phyloP scores from a whole-genome alignment of 2,797 vertebrate species.

The Allochrocebus solatus region DNA sequence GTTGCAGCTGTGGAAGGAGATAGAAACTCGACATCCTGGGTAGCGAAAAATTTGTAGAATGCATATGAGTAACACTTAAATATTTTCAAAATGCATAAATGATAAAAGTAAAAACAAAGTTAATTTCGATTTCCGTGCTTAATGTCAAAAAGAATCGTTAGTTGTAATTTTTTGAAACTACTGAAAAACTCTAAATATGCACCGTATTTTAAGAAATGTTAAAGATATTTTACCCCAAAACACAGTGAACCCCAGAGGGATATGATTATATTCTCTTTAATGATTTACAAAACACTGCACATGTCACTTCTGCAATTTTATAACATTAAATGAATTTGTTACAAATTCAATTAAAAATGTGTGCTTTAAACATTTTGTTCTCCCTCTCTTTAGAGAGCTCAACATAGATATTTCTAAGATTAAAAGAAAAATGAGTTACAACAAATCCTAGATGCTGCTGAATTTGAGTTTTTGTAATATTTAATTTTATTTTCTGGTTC shows the following conservation, averaged over 20 bases:
- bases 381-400: background rate
- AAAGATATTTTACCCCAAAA: background rate
- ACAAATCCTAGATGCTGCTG: background rate
- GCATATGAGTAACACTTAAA: background rate
- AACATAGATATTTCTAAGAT: background rate
- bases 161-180: background rate
- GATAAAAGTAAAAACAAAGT: background rate
- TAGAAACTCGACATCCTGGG: conserved; percentile 85
- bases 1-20: conserved; percentile 87
- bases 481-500: background rate
- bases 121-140: background rate
- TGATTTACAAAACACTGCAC: background rate
- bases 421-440: background rate
- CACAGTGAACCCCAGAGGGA: background rate
- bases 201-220: background rate
- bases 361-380: background rate
- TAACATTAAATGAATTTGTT: background rate
- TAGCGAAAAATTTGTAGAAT: conserved; percentile 14
- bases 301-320: background rate
- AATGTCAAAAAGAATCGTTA: background rate
- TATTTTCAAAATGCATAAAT: background rate
- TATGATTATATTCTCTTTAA: background rate
- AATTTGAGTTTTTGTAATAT: background rate
- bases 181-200: background rate
- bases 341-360: background rate